Evolutionary conservation across 2,888 invertebrate species (phyloP), one percentile per base, ranked within the genome.

Genomic region (Andrena minutula): DNA sequence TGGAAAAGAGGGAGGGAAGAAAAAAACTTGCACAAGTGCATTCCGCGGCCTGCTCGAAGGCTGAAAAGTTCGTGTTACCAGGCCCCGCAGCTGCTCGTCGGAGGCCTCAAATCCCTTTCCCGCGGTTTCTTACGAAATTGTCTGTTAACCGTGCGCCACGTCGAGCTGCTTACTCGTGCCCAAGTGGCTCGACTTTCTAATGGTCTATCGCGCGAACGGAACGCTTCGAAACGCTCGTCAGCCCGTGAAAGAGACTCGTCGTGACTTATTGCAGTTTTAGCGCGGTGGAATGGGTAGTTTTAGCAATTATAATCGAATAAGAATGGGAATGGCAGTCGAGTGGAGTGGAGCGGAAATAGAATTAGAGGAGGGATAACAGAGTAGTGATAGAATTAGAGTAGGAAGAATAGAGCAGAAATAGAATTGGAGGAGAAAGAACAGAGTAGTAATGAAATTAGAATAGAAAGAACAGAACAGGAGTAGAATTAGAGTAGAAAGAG

Each of bases 121-220:
- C 77, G 60, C 32, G 2, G 75, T 68, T 72, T 72, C 76, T 72
- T 72, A 72, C 76, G 72, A 35, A 75, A 64, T 65, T 82, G 71
- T 16, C 23, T 65, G 23, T 58, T n/a, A 58, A 32, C 32, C 79
- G 83, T 79, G 79, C 79, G 68, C 69, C 41, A 47, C 35, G 66
- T 28, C 76, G 73, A 66, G 60, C 49, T 70, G n/a, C 47, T 30
- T 69, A 75, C 75, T 73, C 72, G 23, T 61, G 68, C 47, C 26
- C 41, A 64, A 66, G 51, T 47, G 41, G 71, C 84, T 84, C 77
- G 80, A 84, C 84, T 85, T 85, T 85, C 84, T 84, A 85, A 85
- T 84, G 69, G 61, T 81, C 80, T 69, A 53, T 47, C 49, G 26
- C 49, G 8, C 53, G 58, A 23, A 23, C 64, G 35, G 16, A 16